These are phyloP conservation scores for Cinclus cinclus DNA, from an alignment of 2,113 vertebrate species.

Conservation along the genomic window DNA sequence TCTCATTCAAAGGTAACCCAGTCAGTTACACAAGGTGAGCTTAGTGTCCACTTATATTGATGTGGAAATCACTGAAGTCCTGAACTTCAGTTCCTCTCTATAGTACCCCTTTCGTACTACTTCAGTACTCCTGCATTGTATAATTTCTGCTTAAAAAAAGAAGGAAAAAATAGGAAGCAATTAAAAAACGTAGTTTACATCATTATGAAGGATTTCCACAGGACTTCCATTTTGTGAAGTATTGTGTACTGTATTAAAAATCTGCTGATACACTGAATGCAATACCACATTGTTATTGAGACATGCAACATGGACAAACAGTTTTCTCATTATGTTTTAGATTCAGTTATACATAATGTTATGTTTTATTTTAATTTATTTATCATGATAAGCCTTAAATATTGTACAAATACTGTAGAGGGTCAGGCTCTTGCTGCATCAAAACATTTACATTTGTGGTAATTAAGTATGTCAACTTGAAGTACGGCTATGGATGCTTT, in stretches of 20 bases:
- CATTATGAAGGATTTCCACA: not conserved
- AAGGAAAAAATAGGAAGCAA: not conserved
- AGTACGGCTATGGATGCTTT: not conserved
- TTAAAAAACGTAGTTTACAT: not conserved
- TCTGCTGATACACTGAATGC: not conserved
- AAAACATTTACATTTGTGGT: not conserved
- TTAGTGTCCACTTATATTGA: not conserved
- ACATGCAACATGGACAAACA: accelerated
- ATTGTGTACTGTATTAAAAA: not conserved
- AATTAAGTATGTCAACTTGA: not conserved
- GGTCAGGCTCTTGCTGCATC: not conserved
- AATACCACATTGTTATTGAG: not conserved
- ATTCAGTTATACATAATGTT: not conserved
- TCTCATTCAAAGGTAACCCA: not conserved
- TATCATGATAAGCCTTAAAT: not conserved
- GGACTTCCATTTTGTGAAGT: not conserved
- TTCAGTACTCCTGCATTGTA: not conserved
- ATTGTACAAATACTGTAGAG: not conserved
- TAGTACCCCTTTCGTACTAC: not conserved
- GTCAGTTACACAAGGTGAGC: not conserved
- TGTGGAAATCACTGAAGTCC: not conserved
- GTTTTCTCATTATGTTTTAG: not conserved
- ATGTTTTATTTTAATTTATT: not conserved
- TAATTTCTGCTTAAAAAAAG: not conserved
- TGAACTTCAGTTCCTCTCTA: not conserved